Conservation (phyloP, 2,797 vertebrate genomes). For the Manis javanica region DNA sequence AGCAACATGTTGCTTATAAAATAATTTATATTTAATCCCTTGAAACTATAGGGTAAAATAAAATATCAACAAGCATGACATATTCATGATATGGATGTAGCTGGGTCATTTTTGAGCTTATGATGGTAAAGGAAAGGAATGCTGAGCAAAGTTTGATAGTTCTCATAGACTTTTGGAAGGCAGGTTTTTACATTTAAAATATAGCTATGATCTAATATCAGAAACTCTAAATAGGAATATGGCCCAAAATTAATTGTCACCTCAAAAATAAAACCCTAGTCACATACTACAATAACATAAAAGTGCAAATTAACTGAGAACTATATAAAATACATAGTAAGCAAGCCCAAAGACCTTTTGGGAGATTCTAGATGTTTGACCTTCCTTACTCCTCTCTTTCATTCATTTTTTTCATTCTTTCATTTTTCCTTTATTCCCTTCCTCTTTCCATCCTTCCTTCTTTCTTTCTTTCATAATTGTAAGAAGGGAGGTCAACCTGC, state of each 20-base stretch:
- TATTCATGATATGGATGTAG: neutral
- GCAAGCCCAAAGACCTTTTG: neutral
- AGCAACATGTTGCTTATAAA: neutral
- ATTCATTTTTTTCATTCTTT: no score
- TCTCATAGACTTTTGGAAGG: neutral
- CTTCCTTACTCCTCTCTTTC: neutral
- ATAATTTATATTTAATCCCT: neutral
- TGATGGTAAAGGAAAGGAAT: neutral
- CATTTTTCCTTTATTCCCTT: no score
- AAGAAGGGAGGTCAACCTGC: neutral
- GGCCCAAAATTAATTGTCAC: neutral
- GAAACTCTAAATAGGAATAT: neutral
- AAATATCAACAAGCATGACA: neutral
- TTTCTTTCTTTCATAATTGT: neutral
- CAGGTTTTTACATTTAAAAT: neutral
- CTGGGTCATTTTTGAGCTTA: neutral
- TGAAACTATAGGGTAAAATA: neutral
- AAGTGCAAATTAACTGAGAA: neutral
- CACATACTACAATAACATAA: neutral
- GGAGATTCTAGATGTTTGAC: neutral
- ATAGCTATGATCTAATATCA: neutral
- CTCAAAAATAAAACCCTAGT: neutral
- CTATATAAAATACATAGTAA: neutral
- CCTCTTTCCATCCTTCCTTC: fast-evolving
- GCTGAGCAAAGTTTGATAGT: neutral